Conservation (phyloP, 2,888 invertebrate species). For the Eupithecia inturbata region DNA sequence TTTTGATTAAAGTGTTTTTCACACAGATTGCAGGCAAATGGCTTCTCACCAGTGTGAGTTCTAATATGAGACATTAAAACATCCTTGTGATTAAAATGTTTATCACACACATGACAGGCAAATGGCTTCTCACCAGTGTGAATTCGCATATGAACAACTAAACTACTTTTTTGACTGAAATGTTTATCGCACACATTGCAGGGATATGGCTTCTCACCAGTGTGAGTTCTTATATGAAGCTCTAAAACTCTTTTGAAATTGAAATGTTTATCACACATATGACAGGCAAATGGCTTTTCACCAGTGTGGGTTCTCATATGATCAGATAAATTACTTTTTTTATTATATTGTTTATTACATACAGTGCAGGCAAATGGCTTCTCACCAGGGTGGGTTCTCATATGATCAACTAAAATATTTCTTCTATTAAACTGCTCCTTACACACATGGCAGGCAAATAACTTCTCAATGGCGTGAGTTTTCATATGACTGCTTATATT, state of each 20-base stretch:
- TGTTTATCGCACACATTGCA: not conserved
- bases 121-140: not conserved
- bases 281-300: not conserved
- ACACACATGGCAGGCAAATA: not conserved
- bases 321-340: not conserved
- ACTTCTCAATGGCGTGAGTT: not conserved
- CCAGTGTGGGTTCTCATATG: conserved; percentile 1
- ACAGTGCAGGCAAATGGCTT: not conserved
- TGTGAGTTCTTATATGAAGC: not conserved
- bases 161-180: not conserved
- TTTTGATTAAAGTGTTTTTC: too few species aligned
- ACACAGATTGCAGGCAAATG: too few species aligned
- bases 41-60: too few species aligned
- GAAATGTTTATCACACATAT: not conserved
- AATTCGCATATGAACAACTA: not conserved
- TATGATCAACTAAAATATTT: not conserved
- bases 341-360: not conserved
- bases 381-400: not conserved
- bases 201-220: conserved; percentile 2
- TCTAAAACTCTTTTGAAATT: not conserved
- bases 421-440: not conserved
- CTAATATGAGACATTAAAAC: too few species aligned
- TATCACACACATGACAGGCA: too few species aligned
- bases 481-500: not conserved
- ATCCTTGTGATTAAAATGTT: too few species aligned